Evolutionary conservation across 2,888 invertebrate species (phyloP), one percentile per base, ranked within the genome.

Genomic region (Iphiclides podalirius): DNA sequence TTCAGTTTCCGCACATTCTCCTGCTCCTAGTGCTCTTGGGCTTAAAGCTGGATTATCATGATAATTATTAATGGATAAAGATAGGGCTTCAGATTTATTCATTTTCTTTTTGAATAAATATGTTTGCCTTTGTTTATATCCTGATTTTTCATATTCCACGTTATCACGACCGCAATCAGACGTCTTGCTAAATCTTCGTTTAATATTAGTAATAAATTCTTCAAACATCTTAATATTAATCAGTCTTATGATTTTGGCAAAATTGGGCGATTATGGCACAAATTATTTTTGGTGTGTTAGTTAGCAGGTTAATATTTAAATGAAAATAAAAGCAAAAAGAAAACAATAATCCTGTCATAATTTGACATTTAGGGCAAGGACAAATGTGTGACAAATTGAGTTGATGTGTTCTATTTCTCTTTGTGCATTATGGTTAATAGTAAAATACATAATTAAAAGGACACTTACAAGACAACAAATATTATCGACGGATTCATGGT

Each of bases 401-500:
- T n/a, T n/a, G n/a, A n/a, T n/a, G 61, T 75, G 79, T 69, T 76
- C 78, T 70, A 77, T 75, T 77, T 61, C 49, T 58, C 53, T 57
- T 48, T 61, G 46, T 54, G 56, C 57, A 58, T 67, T 64, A 67
- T 64, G 64, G 64, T 63, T 47, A 50, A 43, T 26, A 26, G 9
- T 9, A 38, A 14, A 37, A 13, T 17, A 49, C 11, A 4, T 20
- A 44, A 2, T 43, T 11, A 35, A 23, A 41, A 41, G 37, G 9
- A 38, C 14, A 91, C 91, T 91, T 88, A 92, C 92, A 61, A 90
- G 82, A 73, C 93, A 91, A 68, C 92, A 93, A 63, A 93, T 86
- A 66, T 93, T 93, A 71, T 94, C 94, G 60, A 94, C 89, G 39
- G 92, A 93, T 79, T 95, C 95, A 66, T 94, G 93, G 68, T 94